Percentiles rank a stretch among this genome's conserved stretches.
Conservation (phyloP, 2,888 invertebrate genomes). For the Lamproptera curius region DNA sequence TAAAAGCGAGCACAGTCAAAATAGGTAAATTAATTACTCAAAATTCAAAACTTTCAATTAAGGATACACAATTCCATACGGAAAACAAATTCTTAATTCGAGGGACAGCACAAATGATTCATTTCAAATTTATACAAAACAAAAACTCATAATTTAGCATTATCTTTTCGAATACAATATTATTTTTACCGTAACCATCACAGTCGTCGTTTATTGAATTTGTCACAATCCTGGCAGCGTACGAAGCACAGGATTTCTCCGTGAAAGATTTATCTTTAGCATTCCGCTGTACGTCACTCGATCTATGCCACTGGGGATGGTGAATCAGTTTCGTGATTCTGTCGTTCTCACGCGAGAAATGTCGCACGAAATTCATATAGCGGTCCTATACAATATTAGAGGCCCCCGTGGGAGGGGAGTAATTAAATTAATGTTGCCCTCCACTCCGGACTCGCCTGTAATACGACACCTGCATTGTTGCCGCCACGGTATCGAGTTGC, state of each 20-base stretch:
- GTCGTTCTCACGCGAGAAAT: constrained; percentile 71
- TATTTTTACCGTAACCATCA: no score
- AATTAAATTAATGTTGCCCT: constrained; percentile 77
- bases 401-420: constrained; percentile 63
- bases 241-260: constrained; percentile 19
- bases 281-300: constrained; percentile 56
- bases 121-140: no score
- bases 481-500: constrained; percentile 30
- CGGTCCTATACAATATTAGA: constrained; percentile 69
- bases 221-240: not conserved
- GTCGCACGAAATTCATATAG: constrained; percentile 67
- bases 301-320: constrained; percentile 60
- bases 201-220: not conserved
- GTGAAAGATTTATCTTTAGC: constrained; percentile 57
- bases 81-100: no score
- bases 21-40: no score
- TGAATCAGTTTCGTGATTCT: constrained; percentile 72
- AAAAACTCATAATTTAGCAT: no score
- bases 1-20: no score
- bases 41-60: no score
- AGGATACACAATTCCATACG: no score
- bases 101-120: no score
- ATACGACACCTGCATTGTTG: constrained; percentile 76
- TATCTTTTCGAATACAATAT: no score
- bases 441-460: constrained; percentile 61